Conservation (phyloP, 2,113 vertebrate species). For the Oncorhynchus masou region DNA sequence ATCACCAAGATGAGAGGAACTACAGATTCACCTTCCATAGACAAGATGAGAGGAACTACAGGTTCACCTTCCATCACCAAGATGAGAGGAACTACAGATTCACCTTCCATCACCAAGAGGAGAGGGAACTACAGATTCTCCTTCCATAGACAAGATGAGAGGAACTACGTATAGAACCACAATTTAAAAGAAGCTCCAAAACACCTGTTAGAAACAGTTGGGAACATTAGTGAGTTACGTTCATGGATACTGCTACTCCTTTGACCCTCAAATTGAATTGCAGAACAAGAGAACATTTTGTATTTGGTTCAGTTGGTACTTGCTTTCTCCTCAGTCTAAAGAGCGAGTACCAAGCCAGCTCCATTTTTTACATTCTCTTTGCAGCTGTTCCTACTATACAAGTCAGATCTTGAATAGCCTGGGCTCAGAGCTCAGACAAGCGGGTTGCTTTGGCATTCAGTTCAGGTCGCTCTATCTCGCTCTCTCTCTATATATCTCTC, state of each 20-base stretch:
- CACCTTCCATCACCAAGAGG: no score
- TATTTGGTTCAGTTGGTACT: not conserved
- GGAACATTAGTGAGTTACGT: no score
- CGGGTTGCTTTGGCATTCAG: constrained; percentile 61
- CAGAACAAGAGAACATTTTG: constrained; percentile 42
- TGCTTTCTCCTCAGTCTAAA: constrained; percentile 1
- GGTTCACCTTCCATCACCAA: no score
- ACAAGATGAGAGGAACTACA: no score
- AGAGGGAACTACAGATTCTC: no score
- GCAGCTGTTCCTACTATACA: constrained; percentile 66
- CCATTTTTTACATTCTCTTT: constrained; percentile 57
- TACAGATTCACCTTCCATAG: no score
- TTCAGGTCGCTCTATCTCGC: constrained; percentile 27
- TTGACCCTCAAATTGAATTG: constrained; percentile 31
- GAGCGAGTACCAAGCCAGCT: constrained; percentile 25
- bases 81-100: no score
- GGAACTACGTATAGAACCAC: no score
- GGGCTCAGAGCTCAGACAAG: constrained; percentile 42
- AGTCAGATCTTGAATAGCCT: constrained; percentile 62
- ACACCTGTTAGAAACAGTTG: no score
- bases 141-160: no score
- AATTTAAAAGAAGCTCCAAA: no score
- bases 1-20: no score
- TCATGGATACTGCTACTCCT: not conserved
- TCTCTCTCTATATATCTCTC: constrained; percentile 1